Base-by-base conservation (phyloP, 1,140 invertebrate species). In the Meloidogyne chitwoodi region DNA sequence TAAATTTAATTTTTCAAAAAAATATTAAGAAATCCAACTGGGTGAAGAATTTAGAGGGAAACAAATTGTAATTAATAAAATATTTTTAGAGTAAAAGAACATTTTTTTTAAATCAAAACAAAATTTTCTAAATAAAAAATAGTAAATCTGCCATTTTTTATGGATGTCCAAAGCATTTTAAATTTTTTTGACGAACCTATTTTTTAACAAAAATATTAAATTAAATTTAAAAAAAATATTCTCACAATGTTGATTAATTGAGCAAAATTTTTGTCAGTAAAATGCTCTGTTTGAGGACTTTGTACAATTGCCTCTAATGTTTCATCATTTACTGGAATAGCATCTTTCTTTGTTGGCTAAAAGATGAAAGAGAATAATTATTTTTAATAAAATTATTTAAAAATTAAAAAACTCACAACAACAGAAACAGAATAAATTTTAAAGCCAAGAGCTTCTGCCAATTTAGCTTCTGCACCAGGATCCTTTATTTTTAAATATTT, bases 341-440 rank as follows among this genome's bases (percentile, higher is more conserved):
- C 70, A 26, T 84, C 74, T 6, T 77, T 66, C 14, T 71, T 31
- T 8, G 67, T 66, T n/a, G 74, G 76, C 83, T 83, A 62, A 63
- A 84, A 77, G 3, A 11, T 24, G 26, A 22, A 19, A 38, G 8
- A 26, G 61, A 61, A 62, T 65, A 67, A 72, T 64, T 31, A 19
- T 27, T 68, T 63, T 38, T 71, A 69, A 77, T 19, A 66, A 27
- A 56, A 31, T 31, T 3, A 31, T 3, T 31, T 31, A 31, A 6
- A 31, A 31, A 31, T 31, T 34, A 73, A 48, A 34, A 74, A 44
- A 74, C 72, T 74, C 31, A 84, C 82, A 79, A 72, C 72, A 56
- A 83, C 64, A 56, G 81, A 81, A 68, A 83, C 76, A 27, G 82
- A 73, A 22, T 76, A 81, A 22, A 83, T 69, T 67, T 74, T 65